phyloP scores from a whole-genome alignment of 2,888 invertebrate genomes.

The Lomographa bimaculata region DNA sequence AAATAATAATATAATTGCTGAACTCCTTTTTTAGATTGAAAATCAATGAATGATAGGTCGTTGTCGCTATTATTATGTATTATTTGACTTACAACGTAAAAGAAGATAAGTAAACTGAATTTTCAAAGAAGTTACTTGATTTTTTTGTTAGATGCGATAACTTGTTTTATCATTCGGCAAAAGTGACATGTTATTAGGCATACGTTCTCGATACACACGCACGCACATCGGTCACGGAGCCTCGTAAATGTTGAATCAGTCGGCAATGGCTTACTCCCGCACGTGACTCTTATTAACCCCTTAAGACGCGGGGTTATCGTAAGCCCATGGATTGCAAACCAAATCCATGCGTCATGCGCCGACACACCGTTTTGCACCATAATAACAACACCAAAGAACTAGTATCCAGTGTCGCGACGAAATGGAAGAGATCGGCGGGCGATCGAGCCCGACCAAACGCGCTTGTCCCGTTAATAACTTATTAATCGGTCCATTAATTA shows the following conservation, averaged over 20 bases:
- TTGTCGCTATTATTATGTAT: too few species aligned
- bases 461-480: slow-evolving; percentile 12
- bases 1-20: too few species aligned
- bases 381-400: background rate
- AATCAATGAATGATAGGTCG: too few species aligned
- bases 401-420: background rate
- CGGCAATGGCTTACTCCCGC: slow-evolving; percentile 8
- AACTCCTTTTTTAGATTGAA: too few species aligned
- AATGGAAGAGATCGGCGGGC: slow-evolving; percentile 6
- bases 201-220: too few species aligned
- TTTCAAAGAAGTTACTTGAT: too few species aligned
- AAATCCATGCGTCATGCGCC: slow-evolving; percentile 5
- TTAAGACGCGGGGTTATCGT: slow-evolving; percentile 14
- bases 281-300: slow-evolving; percentile 18
- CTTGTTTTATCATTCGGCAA: too few species aligned
- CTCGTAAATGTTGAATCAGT: slow-evolving; percentile 18
- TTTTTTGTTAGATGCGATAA: too few species aligned
- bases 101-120: too few species aligned
- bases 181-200: too few species aligned
- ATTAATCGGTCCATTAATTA: slow-evolving; percentile 18
- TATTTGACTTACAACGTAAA: too few species aligned
- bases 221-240: too few species aligned
- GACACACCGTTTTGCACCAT: slow-evolving; percentile 2
- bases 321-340: slow-evolving; percentile 14
- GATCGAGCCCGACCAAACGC: slow-evolving; percentile 8